Base-by-base conservation (phyloP, 35 echinoderm and acorn worm species). In the Eucidaris tribuloides region DNA sequence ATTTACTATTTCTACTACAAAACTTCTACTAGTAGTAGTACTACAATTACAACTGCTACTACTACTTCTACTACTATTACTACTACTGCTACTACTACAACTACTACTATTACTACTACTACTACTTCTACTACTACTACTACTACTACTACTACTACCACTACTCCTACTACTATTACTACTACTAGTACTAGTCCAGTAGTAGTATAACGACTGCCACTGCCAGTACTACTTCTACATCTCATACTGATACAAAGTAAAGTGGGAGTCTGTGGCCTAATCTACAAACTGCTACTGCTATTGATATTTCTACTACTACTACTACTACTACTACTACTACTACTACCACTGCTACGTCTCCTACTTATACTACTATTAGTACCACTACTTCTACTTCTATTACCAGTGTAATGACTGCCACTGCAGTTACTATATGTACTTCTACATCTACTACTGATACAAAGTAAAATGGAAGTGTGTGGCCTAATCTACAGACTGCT, bases 281-380 rank as follows among this genome's bases (percentile, higher is more conserved):
- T n/a, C n/a, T n/a, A n/a, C 9, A n/a, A 9, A 52, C n/a, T 11
- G n/a, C n/a, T 9, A 52, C n/a, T 9, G n/a, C 48, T 11, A 52
- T 52, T 9, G n/a, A 52, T 71, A 39, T 19, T 71, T 9, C 28
- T 71, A 36, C 33, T 37, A 24, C 65, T 71, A 71, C 65, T 71
- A 71, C 32, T 38, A 71, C 65, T 71, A 37, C 65, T 6, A 70
- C 64, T 70, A 70, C 11, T 71, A 37, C 65, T 71, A 71, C 65
- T 71, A 5, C 11, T 39, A 71, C 65, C 17, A 39, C 33, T 38
- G 39, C 32, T 71, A 37, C 28, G 31, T 33, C 64, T 36, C 30
- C 1, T 36, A 70, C 1, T 70, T 33, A 25, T 70, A 70, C n/a
- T 68, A 68, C n/a, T 1, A 9, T 34, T 3, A 68, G 27, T 70